Base-by-base conservation (phyloP, 2,113 vertebrate genomes). In the Castor canadensis region DNA sequence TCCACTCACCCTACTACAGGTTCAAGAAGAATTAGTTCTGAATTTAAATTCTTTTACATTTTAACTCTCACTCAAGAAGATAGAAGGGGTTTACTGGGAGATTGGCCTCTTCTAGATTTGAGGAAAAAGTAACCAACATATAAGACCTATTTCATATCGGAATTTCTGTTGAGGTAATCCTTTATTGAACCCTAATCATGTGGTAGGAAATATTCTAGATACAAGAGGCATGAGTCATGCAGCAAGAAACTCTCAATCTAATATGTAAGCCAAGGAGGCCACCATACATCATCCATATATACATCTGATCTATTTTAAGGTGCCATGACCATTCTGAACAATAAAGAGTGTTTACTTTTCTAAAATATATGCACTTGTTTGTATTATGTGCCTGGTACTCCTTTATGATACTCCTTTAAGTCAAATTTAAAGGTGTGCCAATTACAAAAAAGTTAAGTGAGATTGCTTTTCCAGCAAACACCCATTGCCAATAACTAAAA, bases 391-490 rank as follows among this genome's bases (percentile, higher is more conserved):
- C 32, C 66, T 81, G 43, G 93, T 80, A 73, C 30, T 75, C 10
- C 28, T 73, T 75, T 80, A 66, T n/a, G n/a, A 95, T 80, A 73
- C 30, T 75, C 10, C 28, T 73, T 75, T 80, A 66, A 7, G 49
- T 69, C 71, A 92, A 92, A 80, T 91, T 69, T 64, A 92, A 85
- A 87, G 85, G 58, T 76, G 60, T 72, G 81, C 49, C 56, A 38
- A 32, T 56, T 89, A 26, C 13, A 5, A 40, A 67, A 77, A 95
- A 92, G 56, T 52, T 82, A 85, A 76, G 9, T 56, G 49, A 95
- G 67, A 95, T 86, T 86, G 22, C 6, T 58, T 89, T 81, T 87
- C 54, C 60, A 95, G 54, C 85, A 64, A 88, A 97, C 82, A 86
- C 82, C 60, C 71, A 84, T 28, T 1, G 22, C 15, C 81, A 56